Evolutionary conservation across 2,113 vertebrate genomes (phyloP), one percentile per base, ranked within the genome.

Genomic region (Tetraodon nigroviridis): DNA sequence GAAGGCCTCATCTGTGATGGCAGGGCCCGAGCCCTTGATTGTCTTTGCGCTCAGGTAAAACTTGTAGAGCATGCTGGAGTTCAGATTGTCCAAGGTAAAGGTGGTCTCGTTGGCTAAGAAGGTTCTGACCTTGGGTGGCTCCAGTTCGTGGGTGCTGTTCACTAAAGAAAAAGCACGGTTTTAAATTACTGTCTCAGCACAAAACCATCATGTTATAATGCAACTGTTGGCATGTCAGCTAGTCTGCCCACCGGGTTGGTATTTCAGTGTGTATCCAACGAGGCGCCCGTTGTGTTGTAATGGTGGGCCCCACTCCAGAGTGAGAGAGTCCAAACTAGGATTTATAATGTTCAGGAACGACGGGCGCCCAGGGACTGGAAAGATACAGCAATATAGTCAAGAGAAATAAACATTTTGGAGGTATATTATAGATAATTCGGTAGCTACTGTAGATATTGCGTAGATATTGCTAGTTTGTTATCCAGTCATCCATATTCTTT

Each of bases 31-130:
- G 75, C 95, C 96, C 76, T 91, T 92, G 55, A 92, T 79, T 19
- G 96, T 98, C 77, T 88, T 90, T 52, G 95, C 95, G 0, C 86
- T 92, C 58, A 98, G 87, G 76, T 94, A 93, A 82, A 98, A 94
- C 84, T 94, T 97, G 86, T 98, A 98, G 32, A 93, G 91, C 52
- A 93, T 95, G 76, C 93, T 96, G 79, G 93, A 90, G 86, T 94
- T 94, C 71, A 98, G 89, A 77, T 91, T 92, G 73, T 88, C 87
- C 83, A 98, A 76, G 69, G 90, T 92, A 73, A 89, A 69, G 58
- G 77, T 93, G 66, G 95, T 95, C 87, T 95, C 92, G 0, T 98
- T 99, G 72, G 93, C 88, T 18, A 82, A 84, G 67, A 99, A 88
- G 73, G 67, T 88, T 77, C 93, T 69, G 67, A 91, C 88, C 75